A percentile compares a stretch with the other conserved stretches of the same genome.
These are phyloP conservation scores for Cirrhinus mrigala DNA, from an alignment of 2,797 vertebrate species.

Conservation along the genomic window DNA sequence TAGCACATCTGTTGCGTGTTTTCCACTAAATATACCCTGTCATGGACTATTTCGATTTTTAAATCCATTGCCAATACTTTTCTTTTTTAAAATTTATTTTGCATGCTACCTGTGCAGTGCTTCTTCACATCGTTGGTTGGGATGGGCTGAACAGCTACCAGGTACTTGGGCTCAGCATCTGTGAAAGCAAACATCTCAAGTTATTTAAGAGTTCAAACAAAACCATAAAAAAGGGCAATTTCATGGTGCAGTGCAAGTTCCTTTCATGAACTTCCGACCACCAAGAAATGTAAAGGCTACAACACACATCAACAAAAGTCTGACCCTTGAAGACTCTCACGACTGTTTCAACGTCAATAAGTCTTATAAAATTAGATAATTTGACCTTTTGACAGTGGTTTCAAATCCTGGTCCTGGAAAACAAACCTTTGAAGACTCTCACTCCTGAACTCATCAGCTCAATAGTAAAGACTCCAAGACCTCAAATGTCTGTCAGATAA, in stretches of 20 bases:
- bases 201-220: constrained; percentile 7
- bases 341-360: background rate
- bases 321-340: background rate
- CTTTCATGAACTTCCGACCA: background rate
- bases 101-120: constrained; percentile 77
- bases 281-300: background rate
- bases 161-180: constrained; percentile 94
- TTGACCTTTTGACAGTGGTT: background rate
- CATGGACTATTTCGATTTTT: background rate
- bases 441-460: background rate
- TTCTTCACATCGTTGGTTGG: constrained; percentile 79
- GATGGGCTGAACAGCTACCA: constrained; percentile 89
- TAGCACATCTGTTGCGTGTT: constrained; percentile 19
- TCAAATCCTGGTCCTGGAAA: background rate
- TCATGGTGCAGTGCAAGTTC: background rate
- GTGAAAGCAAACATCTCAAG: constrained; percentile 64
- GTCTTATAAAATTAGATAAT: background rate
- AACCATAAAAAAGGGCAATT: background rate
- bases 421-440: too few relatives aligned
- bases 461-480: background rate
- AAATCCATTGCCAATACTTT: background rate
- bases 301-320: background rate
- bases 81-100: background rate
- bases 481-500: background rate
- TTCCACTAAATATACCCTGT: background rate